Evolutionary conservation across 1,140 invertebrate species (phyloP), one percentile per base, ranked within the genome.

Genomic region (Phymastichus coffea): DNA sequence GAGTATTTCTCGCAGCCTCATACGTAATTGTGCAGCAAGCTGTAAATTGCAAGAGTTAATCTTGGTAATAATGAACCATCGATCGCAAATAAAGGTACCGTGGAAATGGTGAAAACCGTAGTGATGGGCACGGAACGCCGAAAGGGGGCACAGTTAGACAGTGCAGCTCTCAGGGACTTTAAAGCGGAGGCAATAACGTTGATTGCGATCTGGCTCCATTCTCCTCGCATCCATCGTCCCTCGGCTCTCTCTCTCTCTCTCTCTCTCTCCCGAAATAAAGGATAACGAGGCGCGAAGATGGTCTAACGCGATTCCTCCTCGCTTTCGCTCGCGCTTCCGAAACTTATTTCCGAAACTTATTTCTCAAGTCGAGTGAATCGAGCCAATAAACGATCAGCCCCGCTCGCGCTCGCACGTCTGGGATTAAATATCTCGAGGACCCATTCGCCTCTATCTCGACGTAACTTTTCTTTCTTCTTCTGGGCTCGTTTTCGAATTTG

Each of bases 241-340:
- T n/a, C 56, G 57, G 15, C 26, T 30, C 14, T 30, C 30, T 55
- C 57, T 48, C 47, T 40, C 43, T 52, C 47, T 25, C 35, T 35
- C 49, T 28, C 52, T 53, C 43, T 61, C 58, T 33, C 51, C 70
- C 63, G 66, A 73, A 74, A 74, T 70, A 75, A 74, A 73, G 74
- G 71, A 76, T 77, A 77, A 78, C 76, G 73, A 77, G 75, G 73
- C 69, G 72, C 69, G 73, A 77, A 72, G 66, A 78, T 70, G 70
- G 70, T 68, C 75, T 74, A 72, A 74, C 71, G 67, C 69, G 73
- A 75, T 76, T 73, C 68, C 63, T 65, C 68, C 71, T 75, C 68
- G 73, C 72, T 75, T 66, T 69, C 68, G 44, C 8, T 17, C 15
- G 64, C 51, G 59, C 59, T n/a, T n/a, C n/a, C n/a, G n/a, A n/a